These are phyloP conservation scores for Dynastes hyllus DNA, from an alignment of 2,888 invertebrate species.

Conservation along the genomic window DNA sequence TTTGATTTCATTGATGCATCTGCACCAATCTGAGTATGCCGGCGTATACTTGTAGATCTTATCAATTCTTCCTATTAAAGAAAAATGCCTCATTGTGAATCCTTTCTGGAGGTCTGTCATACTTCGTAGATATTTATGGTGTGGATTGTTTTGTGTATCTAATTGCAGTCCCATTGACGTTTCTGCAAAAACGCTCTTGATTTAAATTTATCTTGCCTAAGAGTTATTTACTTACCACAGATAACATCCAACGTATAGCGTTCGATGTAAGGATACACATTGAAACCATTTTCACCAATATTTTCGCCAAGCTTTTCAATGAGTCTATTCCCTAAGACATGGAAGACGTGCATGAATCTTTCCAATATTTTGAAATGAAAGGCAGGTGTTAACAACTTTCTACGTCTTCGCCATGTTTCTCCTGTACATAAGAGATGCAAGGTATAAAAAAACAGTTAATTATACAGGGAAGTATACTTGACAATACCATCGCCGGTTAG, in stretches of 20 bases:
- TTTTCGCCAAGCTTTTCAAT: constrained; percentile 40
- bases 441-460: too few relatives aligned
- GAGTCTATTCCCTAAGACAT: constrained; percentile 27
- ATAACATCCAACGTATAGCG: constrained; percentile 53
- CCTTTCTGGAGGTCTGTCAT: constrained; percentile 8
- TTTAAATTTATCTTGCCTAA: neutral
- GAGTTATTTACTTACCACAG: constrained; percentile 44
- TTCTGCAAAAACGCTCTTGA: constrained; percentile 44
- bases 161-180: constrained; percentile 47
- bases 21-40: constrained; percentile 7
- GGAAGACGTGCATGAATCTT: constrained; percentile 48
- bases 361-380: constrained; percentile 54
- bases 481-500: constrained; percentile 14
- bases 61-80: constrained; percentile 37
- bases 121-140: constrained; percentile 21
- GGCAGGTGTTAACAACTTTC: constrained; percentile 51
- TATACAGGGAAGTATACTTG: too few relatives aligned
- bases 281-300: constrained; percentile 23
- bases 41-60: constrained; percentile 14
- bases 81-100: constrained; percentile 41
- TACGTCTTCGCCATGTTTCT: constrained; percentile 49
- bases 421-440: constrained; percentile 5
- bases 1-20: constrained; percentile 35
- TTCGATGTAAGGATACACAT: constrained; percentile 51
- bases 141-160: constrained; percentile 34